These are phyloP conservation scores for Aspiorhynchus laticeps DNA, from an alignment of 2,113 vertebrate genomes.

Conservation along the genomic window DNA sequence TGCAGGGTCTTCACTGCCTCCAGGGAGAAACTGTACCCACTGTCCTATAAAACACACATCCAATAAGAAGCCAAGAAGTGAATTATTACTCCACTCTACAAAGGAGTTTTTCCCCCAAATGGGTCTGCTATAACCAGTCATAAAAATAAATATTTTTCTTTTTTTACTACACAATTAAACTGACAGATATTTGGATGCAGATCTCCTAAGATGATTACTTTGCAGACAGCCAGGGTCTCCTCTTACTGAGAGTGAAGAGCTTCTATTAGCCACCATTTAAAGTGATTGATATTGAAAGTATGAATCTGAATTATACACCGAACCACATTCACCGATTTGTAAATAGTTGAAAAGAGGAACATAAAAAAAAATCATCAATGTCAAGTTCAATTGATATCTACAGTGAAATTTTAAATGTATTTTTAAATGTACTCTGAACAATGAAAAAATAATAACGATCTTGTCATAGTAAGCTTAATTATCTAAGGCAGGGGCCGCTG, in stretches of 20 bases:
- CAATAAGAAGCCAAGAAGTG: neutral
- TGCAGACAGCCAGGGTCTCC: neutral
- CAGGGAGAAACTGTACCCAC: constrained; percentile 72
- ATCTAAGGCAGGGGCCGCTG: no score
- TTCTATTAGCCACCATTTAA: neutral
- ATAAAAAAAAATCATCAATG: neutral
- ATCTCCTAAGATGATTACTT: neutral
- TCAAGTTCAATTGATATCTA: neutral
- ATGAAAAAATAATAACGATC: neutral
- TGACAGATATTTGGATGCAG: neutral
- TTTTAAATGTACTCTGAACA: neutral
- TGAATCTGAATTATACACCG: neutral
- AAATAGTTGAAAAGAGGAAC: neutral
- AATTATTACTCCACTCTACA: neutral
- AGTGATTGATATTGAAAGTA: neutral
- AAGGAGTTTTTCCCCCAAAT: neutral
- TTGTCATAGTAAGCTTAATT: neutral
- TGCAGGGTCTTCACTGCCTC: constrained; percentile 80
- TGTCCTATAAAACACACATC: constrained; percentile 69
- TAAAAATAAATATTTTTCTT: no score
- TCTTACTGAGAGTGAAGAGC: neutral
- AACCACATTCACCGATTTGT: neutral
- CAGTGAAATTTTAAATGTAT: neutral
- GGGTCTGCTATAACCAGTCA: neutral
- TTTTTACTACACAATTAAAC: neutral